phyloP scores from a whole-genome alignment of 1,140 invertebrate species.

The Probaryconus sp. region DNA sequence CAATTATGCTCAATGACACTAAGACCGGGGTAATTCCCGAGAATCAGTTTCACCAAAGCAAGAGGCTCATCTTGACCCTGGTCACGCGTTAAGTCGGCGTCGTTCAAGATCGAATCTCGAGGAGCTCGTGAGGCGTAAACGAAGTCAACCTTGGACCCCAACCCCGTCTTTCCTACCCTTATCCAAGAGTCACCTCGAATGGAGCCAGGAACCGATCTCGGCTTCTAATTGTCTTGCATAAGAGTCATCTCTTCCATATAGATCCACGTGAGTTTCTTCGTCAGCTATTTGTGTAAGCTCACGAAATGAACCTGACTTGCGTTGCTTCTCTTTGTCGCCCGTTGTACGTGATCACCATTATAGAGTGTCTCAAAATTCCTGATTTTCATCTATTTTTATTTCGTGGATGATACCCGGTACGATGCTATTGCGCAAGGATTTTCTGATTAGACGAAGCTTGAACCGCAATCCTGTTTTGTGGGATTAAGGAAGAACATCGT shows the following conservation, averaged over 20 bases:
- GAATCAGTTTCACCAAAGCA: constrained; percentile 48
- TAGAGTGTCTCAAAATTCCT: constrained; percentile 21
- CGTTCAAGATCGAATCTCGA: constrained; percentile 69
- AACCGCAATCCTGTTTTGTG: no score
- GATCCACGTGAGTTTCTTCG: constrained; percentile 1
- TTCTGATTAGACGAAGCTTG: no score
- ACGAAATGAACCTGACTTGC: background rate
- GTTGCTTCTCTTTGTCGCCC: constrained; percentile 4
- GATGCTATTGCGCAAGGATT: no score
- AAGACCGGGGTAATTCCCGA: constrained; percentile 41
- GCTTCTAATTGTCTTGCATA: constrained; percentile 49
- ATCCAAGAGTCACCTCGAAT: constrained; percentile 18
- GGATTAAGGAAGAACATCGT: no score
- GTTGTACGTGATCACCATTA: constrained; percentile 37
- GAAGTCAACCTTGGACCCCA: constrained; percentile 40
- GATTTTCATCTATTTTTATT: no score
- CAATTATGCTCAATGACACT: constrained; percentile 48
- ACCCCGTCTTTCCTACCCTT: constrained; percentile 14
- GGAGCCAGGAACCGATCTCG: constrained; percentile 21
- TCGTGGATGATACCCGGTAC: no score
- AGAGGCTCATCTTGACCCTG: constrained; percentile 65
- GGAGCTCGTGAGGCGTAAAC: constrained; percentile 64
- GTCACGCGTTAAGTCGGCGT: constrained; percentile 68
- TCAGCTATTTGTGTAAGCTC: background rate
- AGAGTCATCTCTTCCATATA: constrained; percentile 5